Conservation (phyloP, 2,113 vertebrate genomes). For the Sclerurus mexicanus region DNA sequence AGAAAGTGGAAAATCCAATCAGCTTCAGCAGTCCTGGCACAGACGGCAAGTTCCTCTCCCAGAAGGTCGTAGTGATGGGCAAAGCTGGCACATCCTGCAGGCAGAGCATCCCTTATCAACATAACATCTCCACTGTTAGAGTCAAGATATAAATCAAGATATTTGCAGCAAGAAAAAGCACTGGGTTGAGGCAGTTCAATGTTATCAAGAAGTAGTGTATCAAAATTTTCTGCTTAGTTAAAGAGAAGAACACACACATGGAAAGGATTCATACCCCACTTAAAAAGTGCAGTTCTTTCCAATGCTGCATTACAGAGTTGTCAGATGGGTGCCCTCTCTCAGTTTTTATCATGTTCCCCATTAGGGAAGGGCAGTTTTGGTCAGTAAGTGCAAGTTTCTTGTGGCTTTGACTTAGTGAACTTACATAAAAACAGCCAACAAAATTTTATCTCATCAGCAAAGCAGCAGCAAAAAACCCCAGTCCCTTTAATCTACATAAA, state of each 20-base stretch:
- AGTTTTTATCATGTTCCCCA: not conserved
- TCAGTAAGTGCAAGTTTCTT: not conserved
- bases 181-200: not conserved
- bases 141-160: not conserved
- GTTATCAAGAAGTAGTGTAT: not conserved
- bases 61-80: slow-evolving; percentile 86
- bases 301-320: not conserved
- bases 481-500: slow-evolving; percentile 4
- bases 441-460: not conserved
- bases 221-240: not conserved
- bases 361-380: not conserved
- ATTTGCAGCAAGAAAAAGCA: not conserved
- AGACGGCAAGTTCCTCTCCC: slow-evolving; percentile 91
- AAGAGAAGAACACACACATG: not conserved
- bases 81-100: slow-evolving; percentile 85
- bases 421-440: not conserved
- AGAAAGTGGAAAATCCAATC: slow-evolving; percentile 78
- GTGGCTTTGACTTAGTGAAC: not conserved
- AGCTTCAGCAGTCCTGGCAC: slow-evolving; percentile 85
- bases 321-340: not conserved
- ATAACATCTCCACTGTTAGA: not conserved
- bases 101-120: slow-evolving; percentile 36
- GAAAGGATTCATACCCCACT: not conserved
- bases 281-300: not conserved
- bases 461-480: not conserved